Base-by-base conservation (phyloP, 2,113 vertebrate genomes). In the Leiothrix lutea region DNA sequence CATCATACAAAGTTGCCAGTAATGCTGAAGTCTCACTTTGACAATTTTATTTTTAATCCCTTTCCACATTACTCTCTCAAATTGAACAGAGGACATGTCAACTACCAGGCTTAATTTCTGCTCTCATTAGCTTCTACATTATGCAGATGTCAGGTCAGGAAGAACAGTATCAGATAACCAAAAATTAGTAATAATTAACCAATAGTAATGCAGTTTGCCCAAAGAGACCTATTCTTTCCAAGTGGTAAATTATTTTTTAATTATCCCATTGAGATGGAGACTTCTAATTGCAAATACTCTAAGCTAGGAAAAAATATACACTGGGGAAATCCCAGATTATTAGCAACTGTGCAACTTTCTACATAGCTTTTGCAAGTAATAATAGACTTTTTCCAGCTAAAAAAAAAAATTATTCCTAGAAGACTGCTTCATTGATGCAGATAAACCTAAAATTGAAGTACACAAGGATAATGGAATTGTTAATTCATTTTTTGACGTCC, bases 181-280 rank as follows among this genome's bases (percentile, higher is more conserved):
- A 92, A 91, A 97, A 92, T 96, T 94, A 91, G 84, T 78, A 92
- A 94, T 96, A 95, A 96, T 92, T 95, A 93, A 95, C 87, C 89
- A 82, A 86, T 66, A 92, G 91, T 80, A 86, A 73, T 47, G 35
- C 79, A 86, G 74, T 94, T 92, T 94, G 82, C 93, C 95, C 72
- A 38, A 78, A 94, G 92, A 96, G 86, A 93, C 80, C 81, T 74
- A 67, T 70, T 69, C 88, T 71, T 95, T 95, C 91, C 89, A 95
- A 92, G 90, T 88, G 86, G 88, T 93, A 95, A 97, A 96, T 96
- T 94, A 96, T 97, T 94, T 91, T 77, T 87, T 92, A 96, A 97
- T 89, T 93, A 93, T 84, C 50, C 94, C 83, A 81, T 71, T 12
- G 90, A 96, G 96, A 96, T 82, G 31, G 35, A 94, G 86, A 83